Evolutionary conservation across 1,140 invertebrate genomes (phyloP), one percentile per base, ranked within the genome.

Genomic region (Drosophila bipectinata): DNA sequence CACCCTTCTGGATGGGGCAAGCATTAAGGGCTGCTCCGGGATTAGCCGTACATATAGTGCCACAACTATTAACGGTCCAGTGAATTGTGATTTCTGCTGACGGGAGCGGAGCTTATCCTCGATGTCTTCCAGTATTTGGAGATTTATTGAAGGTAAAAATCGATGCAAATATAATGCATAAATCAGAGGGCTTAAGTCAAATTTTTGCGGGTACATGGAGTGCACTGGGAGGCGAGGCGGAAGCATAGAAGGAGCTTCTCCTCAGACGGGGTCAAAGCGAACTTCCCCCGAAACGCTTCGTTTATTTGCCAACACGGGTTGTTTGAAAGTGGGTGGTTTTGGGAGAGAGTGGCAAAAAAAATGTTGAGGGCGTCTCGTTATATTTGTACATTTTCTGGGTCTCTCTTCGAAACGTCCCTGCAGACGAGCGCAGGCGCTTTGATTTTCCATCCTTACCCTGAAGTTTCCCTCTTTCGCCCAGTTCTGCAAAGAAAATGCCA

Each of bases 81-180:
- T 75, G 72, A 75, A 58, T 58, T 75, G 75, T 75, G 51, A 75
- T 75, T 58, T 58, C 72, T 52, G 72, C 32, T 48, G 52, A 76
- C 63, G 84, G 71, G 71, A 47, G 64, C 18, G 28, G 21, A 47
- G 49, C 72, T 84, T 83, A 84, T 84, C 66, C 66, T 56, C 77
- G 51, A 47, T 77, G 45, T 44, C 44, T 14, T 48, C 21, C 52
- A 47, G 62, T 62, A 78, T 87, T 87, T 54, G 51, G 61, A 78
- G 63, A 88, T 88, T 88, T 88, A 88, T 79, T 79, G 83, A 71
- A 87, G 78, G 79, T 78, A 78, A 87, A 77, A 87, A 88, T 83
- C 75, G 66, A 72, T 63, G 79, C 75, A 76, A 87, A 87, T 88
- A 87, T 88, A 81, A 87, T 87, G 79, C 79, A 87, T 87, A 87